Conservation (phyloP, 1,140 invertebrate species). For the Oryzaephilus surinamensis region DNA sequence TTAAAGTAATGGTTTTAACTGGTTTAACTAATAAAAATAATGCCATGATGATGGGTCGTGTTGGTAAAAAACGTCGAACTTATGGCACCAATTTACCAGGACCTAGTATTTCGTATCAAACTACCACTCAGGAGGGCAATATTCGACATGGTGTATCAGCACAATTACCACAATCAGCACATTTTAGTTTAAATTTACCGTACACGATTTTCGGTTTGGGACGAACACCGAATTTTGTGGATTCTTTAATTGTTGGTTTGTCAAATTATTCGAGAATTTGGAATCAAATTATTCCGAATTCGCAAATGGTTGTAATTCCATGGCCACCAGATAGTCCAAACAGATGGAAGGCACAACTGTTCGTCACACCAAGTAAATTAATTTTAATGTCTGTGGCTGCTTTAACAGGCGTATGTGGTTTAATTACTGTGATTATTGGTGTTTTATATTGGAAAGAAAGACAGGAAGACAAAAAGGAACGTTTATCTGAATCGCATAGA, state of each 20-base stretch:
- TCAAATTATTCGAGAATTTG: conserved; percentile 59
- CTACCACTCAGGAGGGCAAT: conserved; percentile 71
- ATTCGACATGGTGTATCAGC: conserved; percentile 63
- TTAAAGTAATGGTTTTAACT: conserved; percentile 89
- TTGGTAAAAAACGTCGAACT: conserved; percentile 65
- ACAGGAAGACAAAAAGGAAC: conserved; percentile 82
- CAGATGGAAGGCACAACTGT: conserved; percentile 86
- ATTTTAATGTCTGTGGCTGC: conserved; percentile 87
- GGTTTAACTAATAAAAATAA: conserved; percentile 63
- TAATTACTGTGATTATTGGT: conserved; percentile 76
- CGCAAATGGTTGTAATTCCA: conserved; percentile 93
- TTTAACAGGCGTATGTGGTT: conserved; percentile 72
- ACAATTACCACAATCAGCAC: conserved; percentile 86
- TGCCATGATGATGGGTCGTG: conserved; percentile 53
- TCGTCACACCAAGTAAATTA: conserved; percentile 90
- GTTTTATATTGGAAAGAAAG: conserved; percentile 90
- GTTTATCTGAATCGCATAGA: conserved; percentile 72
- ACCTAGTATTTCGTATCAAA: conserved; percentile 76
- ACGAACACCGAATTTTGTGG: conserved; percentile 94
- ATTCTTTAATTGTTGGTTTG: conserved; percentile 75
- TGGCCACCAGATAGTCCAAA: conserved; percentile 64
- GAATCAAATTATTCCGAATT: conserved; percentile 91
- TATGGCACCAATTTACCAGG: conserved; percentile 63
- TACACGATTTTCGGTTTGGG: conserved; percentile 94
- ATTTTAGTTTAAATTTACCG: conserved; percentile 84